Base-by-base conservation (phyloP, 2,888 invertebrate genomes). In the Pherbina coryleti region DNA sequence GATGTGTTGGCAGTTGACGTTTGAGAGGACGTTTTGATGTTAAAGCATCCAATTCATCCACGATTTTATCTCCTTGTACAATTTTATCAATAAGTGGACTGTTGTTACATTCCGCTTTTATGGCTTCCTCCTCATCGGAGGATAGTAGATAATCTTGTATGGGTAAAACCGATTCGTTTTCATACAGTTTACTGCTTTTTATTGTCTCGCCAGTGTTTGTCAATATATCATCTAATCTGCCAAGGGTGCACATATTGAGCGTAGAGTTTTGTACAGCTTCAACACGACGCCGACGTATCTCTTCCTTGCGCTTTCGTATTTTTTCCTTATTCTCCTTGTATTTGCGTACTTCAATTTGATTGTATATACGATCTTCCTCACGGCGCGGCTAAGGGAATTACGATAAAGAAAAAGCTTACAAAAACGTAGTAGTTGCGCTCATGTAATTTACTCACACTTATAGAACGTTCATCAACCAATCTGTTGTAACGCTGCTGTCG, bases 291-390 rank as follows among this genome's bases (percentile, higher is more conserved):
- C 82, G 82, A 1, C 83, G 80, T 76, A 83, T 83, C 66, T 84
- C 82, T 78, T 90, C 90, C 78, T 89, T 89, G 19, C 90, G 87
- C 31, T 93, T 91, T 9, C 94, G 92, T 80, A 95, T 90, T 87
- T 94, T 94, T 85, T 95, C 95, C 86, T 96, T 95, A 53, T 95
- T 94, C 85, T 95, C 93, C 86, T 93, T 94, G 88, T 95, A 95
- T 70, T 94, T 92, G 85, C 94, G 94, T 80, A 94, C 92, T 85
- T 95, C 95, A 79, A 93, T 89, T 79, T 94, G 92, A 79, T 93
- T 93, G 64, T 93, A 93, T 57, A 93, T 83, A 82, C 93, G 93
- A 86, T 95, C 95, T 85, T 95, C 95, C 86, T 96, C 96, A 1
- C 94, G 93, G 49, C 96, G 92, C 0, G 96, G 96, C 95, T 96